Conservation (phyloP, 2,888 invertebrate species). For the Meghimatium bilineatum region DNA sequence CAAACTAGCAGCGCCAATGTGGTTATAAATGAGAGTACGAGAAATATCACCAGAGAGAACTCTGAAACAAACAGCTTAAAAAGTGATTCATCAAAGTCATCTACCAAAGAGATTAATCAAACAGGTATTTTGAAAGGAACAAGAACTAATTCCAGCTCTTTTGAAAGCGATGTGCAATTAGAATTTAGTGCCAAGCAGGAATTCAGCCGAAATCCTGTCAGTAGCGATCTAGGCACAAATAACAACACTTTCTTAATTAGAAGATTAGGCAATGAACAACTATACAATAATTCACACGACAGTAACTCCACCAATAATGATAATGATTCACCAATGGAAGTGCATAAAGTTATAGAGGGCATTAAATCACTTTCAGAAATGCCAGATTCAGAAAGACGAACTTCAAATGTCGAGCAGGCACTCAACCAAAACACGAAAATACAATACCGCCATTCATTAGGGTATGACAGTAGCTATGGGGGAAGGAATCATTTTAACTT, state of each 20-base stretch:
- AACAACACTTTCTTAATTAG: constrained; percentile 6
- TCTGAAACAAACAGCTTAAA: background rate
- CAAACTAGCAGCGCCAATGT: background rate
- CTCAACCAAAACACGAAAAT: background rate
- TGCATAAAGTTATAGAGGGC: constrained; percentile 44
- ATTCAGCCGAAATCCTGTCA: background rate
- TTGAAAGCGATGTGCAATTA: background rate
- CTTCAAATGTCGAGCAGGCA: background rate
- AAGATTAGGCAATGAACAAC: background rate
- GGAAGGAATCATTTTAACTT: background rate
- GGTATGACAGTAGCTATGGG: background rate
- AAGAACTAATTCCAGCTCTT: background rate
- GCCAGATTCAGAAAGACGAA: background rate
- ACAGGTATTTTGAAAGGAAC: background rate
- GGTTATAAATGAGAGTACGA: background rate
- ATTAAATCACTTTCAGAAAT: constrained; percentile 38
- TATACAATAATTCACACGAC: background rate
- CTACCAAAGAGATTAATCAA: background rate
- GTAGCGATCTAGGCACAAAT: background rate
- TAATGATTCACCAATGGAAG: background rate
- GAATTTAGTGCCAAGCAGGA: constrained; percentile 44
- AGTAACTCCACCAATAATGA: background rate
- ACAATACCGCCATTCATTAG: background rate
- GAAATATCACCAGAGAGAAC: background rate
- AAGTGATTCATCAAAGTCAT: background rate